Conservation (phyloP, 2,797 vertebrate genomes). For the Coracias cyanogaster region DNA sequence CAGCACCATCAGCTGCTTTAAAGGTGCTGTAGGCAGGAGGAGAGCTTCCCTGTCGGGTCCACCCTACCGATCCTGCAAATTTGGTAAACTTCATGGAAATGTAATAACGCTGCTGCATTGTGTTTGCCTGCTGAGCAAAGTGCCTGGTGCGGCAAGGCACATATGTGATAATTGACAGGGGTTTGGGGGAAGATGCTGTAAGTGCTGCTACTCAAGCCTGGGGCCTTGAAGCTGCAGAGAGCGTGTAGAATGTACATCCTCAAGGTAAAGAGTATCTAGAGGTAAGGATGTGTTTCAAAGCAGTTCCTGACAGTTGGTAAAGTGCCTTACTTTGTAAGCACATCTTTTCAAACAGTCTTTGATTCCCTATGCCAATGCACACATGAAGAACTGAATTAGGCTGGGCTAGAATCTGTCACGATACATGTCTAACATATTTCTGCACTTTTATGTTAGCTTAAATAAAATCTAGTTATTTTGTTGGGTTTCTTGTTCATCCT, state of each 20-base stretch:
- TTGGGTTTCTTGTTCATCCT: background rate
- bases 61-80: constrained; percentile 85
- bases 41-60: constrained; percentile 75
- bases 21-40: constrained; percentile 76
- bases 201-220: constrained; percentile 67
- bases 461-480: constrained; percentile 24
- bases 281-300: constrained; percentile 64
- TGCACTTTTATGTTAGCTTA: background rate
- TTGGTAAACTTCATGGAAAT: constrained; percentile 87
- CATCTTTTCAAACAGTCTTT: constrained; percentile 43
- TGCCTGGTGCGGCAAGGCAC: constrained; percentile 79
- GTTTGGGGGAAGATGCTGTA: constrained; percentile 66
- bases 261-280: constrained; percentile 82
- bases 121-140: constrained; percentile 78
- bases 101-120: constrained; percentile 84
- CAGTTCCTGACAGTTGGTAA: constrained; percentile 79
- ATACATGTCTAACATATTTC: background rate
- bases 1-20: constrained; percentile 73
- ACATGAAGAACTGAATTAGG: background rate
- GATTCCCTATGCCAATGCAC: constrained; percentile 18
- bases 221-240: constrained; percentile 80
- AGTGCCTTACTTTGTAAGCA: constrained; percentile 76
- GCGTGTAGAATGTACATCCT: constrained; percentile 81
- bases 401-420: background rate
- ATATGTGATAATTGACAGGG: constrained; percentile 80